Evolutionary conservation across 2,113 vertebrate genomes (phyloP).

Genomic region (Lontra canadensis): DNA sequence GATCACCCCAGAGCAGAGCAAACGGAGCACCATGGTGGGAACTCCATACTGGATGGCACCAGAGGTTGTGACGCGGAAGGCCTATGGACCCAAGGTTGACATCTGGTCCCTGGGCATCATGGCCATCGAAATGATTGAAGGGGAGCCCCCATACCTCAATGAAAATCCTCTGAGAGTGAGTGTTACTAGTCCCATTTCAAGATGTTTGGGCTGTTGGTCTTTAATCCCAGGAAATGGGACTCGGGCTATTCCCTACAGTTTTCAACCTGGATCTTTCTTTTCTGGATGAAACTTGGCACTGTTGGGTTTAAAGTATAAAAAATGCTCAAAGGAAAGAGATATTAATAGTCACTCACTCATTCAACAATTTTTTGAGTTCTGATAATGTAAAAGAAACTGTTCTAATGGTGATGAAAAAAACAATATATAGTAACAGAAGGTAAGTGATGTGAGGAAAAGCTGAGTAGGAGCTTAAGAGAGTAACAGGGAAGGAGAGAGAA

Average conservation of each 20-base stretch:
- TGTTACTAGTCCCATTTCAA: not conserved
- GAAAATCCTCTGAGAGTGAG: constrained; percentile 97
- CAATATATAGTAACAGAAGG: not conserved
- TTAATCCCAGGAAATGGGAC: not conserved
- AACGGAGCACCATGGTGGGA: constrained; percentile 98
- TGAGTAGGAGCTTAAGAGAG: not conserved
- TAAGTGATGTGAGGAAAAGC: not conserved
- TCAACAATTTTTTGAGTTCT: not conserved
- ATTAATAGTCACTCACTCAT: not conserved
- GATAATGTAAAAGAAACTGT: not conserved
- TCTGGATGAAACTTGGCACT: constrained; percentile 5
- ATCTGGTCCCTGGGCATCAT: constrained; percentile 99
- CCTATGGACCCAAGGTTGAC: constrained; percentile 97
- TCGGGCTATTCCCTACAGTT: not conserved
- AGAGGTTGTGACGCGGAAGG: constrained; percentile 96
- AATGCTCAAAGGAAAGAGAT: constrained; percentile 11
- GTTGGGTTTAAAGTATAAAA: constrained; percentile 47
- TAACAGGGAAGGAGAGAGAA: not conserved
- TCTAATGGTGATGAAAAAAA: constrained; percentile 18
- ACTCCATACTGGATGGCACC: constrained; percentile 99
- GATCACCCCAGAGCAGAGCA: constrained; percentile 98
- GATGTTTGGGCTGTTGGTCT: not conserved
- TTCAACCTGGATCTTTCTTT: constrained; percentile 9
- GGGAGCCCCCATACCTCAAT: constrained; percentile 97
- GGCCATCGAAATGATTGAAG: constrained; percentile 99